Percentiles rank a stretch among this genome's conserved stretches.
Conservation (phyloP, 2,888 invertebrate species). For the Thymelicus sylvestris region DNA sequence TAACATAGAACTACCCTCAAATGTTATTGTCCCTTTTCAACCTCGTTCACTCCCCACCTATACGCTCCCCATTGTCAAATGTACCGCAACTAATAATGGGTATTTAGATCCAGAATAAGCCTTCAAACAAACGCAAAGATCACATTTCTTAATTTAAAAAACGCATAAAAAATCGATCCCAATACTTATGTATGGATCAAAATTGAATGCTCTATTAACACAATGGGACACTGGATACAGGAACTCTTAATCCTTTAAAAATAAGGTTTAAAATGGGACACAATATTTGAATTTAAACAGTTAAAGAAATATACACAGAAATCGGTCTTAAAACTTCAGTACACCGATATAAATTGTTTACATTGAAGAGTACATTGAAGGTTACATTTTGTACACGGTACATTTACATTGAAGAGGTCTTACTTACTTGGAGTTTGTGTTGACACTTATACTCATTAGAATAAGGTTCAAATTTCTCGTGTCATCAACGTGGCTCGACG, state of each 20-base stretch:
- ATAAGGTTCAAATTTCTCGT: conserved; percentile 25
- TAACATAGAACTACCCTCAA: no score
- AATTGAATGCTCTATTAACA: conserved; percentile 7
- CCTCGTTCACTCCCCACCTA: background rate
- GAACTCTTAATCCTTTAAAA: background rate
- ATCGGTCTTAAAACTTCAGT: background rate
- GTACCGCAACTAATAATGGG: conserved; percentile 41
- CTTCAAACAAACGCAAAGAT: conserved; percentile 45
- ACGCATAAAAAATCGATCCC: background rate
- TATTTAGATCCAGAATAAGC: conserved; percentile 46
- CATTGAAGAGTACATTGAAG: background rate
- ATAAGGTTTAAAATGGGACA: background rate
- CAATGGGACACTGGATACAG: background rate
- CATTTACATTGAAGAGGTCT: background rate
- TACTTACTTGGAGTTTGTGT: background rate
- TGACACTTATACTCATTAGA: background rate
- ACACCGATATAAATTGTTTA: conserved; percentile 10
- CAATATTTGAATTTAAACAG: background rate
- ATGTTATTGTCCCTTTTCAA: no score
- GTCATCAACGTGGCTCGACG: conserved; percentile 15
- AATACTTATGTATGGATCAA: conserved; percentile 8
- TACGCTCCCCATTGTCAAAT: conserved; percentile 38
- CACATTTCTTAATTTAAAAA: conserved; percentile 41
- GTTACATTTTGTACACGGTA: background rate
- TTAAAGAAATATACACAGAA: conserved; percentile 19